These are phyloP conservation scores for Bubo bubo DNA, from an alignment of 2,113 vertebrate species.

Conservation along the genomic window DNA sequence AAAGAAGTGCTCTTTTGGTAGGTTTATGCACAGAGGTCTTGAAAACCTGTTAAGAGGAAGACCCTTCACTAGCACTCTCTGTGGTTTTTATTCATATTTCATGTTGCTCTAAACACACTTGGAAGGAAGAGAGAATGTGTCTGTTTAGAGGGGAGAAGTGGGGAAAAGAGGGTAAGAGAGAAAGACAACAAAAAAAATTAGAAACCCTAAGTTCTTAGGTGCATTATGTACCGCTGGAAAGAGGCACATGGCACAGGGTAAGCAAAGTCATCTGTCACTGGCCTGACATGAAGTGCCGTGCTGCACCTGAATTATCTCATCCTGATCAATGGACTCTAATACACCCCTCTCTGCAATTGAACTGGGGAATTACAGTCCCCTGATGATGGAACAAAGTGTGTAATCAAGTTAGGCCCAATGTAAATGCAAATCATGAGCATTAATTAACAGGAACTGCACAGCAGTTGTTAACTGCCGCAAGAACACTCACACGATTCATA, in stretches of 20 bases:
- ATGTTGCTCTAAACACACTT: not conserved
- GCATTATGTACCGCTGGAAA: not conserved
- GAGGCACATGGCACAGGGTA: not conserved
- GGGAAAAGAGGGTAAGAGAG: not conserved
- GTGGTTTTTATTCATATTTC: not conserved
- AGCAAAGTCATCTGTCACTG: not conserved
- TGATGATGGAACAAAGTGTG: not conserved
- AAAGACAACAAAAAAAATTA: not conserved
- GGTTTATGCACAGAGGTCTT: not conserved
- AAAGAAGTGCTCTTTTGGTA: not conserved
- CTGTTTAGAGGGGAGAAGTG: not conserved
- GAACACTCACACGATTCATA: not conserved
- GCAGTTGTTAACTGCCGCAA: not conserved
- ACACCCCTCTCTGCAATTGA: not conserved
- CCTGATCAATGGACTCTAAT: not conserved
- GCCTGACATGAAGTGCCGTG: fast-evolving
- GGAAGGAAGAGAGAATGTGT: not conserved
- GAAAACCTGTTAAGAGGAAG: not conserved
- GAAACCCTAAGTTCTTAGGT: not conserved
- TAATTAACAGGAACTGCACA: not conserved
- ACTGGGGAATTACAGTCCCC: not conserved
- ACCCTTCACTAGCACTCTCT: not conserved
- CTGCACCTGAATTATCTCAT: not conserved
- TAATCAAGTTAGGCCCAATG: not conserved
- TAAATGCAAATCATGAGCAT: not conserved